A percentile compares a stretch with the other conserved stretches of the same genome.
Evolutionary conservation across 1,140 invertebrate species (phyloP).

Genomic region (Drosophila simulans): DNA sequence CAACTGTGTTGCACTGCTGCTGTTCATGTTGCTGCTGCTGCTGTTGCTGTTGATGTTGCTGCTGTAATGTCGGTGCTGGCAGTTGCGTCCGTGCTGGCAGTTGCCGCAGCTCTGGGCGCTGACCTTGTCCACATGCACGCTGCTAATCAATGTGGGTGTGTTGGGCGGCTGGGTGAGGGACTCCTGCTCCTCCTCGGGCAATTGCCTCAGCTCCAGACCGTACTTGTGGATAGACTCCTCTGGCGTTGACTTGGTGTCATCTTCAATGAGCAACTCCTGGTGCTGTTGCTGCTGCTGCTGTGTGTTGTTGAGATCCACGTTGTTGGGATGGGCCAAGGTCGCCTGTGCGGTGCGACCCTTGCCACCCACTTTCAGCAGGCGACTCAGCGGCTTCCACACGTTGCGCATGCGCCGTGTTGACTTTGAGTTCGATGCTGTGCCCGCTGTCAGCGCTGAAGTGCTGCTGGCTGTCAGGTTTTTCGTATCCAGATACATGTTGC

Average conservation of each 20-base stretch:
- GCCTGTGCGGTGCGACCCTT: slow-evolving; percentile 46
- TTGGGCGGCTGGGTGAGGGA: slow-evolving; percentile 64
- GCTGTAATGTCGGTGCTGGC: slow-evolving; percentile 70
- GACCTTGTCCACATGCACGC: slow-evolving; percentile 71
- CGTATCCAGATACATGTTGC: slow-evolving; percentile 79
- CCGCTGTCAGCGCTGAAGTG: slow-evolving; percentile 29
- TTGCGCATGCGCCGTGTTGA: slow-evolving; percentile 63
- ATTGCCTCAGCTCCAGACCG: slow-evolving; percentile 31
- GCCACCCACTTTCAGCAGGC: slow-evolving; percentile 68
- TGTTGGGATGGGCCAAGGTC: slow-evolving; percentile 72
- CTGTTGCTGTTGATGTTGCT: slow-evolving; percentile 16
- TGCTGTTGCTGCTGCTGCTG: slow-evolving; percentile 29
- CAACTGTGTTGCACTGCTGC: slow-evolving; percentile 17
- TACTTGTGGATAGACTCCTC: slow-evolving; percentile 52
- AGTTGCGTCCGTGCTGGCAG: slow-evolving; percentile 78
- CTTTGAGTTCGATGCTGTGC: slow-evolving; percentile 23
- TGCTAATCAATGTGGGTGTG: slow-evolving; percentile 72
- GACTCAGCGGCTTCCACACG: slow-evolving; percentile 72
- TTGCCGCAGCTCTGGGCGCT: slow-evolving; percentile 57
- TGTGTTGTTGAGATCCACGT: slow-evolving; percentile 81
- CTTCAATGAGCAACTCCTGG: slow-evolving; percentile 9
- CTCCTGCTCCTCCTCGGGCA: slow-evolving; percentile 39
- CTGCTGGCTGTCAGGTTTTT: slow-evolving; percentile 66
- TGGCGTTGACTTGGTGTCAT: slow-evolving; percentile 51
- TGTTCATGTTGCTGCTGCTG: slow-evolving; percentile 10